Base-by-base conservation (phyloP, 2,888 invertebrate species). In the Bibio marci region DNA sequence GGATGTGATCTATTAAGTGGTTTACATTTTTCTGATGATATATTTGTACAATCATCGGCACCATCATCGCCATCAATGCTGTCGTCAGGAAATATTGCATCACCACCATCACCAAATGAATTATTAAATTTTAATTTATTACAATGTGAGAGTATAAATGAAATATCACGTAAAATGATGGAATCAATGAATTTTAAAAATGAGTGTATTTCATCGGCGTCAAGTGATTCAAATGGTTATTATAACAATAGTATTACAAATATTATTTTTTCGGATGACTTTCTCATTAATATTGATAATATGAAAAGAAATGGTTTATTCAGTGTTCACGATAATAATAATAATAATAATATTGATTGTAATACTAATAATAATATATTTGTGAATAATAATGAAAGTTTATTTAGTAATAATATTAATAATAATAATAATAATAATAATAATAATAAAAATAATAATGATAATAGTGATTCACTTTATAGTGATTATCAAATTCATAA, bases 91-190 rank as follows among this genome's bases (percentile, higher is more conserved):
- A 6, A 15, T 13, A 18, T 17, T 25, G 11, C 32, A 27, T 31
- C 35, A 34, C 25, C 30, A 30, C 25, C n/a, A 22, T 34, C 17
- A 27, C 30, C 11, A 18, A 34, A 6, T 26, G 30, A 13, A 35
- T 35, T 30, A 22, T 13, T 35, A 13, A 14, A 35, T 14, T 35
- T 35, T 5, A 25, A 35, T n/a, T 26, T 35, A 4, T 12, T 19
- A 35, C 48, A 61, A 17, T 56, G 55, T 34, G 58, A 56, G 45
- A 59, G 59, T 41, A 60, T 61, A 41, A 62, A 59, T 44, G 61
- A 61, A 50, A 60, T 61, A 45, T 62, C 62, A 19, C 57, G 57
- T 41, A 61, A 59, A 50, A 50, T 61, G 35, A 59, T 61, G 49
- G 61, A 61, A 49, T 58, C 61, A n/a, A 57, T 62, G 35, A 56